Percentiles rank a stretch among this genome's conserved stretches.
These are phyloP conservation scores for Nycticryphes semicollaris DNA, from an alignment of 2,113 vertebrate species.

Conservation along the genomic window DNA sequence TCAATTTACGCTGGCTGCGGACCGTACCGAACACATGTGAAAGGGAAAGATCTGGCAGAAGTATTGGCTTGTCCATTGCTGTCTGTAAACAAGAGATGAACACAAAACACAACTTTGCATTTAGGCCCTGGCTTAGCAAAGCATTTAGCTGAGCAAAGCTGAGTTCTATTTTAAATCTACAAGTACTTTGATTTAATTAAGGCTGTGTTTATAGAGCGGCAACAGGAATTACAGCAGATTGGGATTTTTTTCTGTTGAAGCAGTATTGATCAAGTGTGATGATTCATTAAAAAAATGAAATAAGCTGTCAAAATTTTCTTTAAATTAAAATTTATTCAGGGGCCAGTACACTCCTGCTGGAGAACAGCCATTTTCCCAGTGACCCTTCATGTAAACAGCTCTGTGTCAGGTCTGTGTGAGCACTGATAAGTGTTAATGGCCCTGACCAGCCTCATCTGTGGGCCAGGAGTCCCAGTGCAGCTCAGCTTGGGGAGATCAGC, in stretches of 20 bases:
- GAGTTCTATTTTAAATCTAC: conserved; percentile 12
- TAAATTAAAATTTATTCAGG: background rate
- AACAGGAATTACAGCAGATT: background rate
- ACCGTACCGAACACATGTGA: accelerated
- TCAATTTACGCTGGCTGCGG: background rate
- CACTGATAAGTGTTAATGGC: background rate
- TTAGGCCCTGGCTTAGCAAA: background rate
- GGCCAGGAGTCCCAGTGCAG: background rate
- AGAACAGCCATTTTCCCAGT: background rate
- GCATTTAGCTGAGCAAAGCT: background rate
- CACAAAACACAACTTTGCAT: background rate
- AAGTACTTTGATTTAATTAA: conserved; percentile 14
- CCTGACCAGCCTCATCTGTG: background rate
- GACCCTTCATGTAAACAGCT: background rate
- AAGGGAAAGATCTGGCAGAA: conserved; percentile 26
- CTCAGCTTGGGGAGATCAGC: background rate
- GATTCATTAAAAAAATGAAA: background rate
- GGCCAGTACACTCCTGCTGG: background rate
- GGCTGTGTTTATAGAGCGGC: background rate
- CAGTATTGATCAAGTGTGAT: background rate
- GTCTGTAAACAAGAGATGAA: conserved; percentile 22
- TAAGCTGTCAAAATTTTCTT: background rate
- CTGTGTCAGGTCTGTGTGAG: background rate
- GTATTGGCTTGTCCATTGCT: background rate
- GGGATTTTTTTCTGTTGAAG: background rate